Base-by-base conservation (phyloP, 1,140 invertebrate species). In the Drosophila paulistorum region DNA sequence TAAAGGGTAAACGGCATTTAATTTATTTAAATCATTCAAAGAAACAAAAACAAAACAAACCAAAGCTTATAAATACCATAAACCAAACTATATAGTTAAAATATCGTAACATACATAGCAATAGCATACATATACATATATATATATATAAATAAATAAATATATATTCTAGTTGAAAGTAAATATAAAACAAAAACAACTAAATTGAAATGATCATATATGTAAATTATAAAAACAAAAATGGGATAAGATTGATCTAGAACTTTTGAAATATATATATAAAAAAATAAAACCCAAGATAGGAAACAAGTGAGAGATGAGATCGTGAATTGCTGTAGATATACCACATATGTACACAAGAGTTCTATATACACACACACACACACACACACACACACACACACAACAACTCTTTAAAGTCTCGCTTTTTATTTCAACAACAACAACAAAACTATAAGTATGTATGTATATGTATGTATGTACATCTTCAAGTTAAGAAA, bases 1-100 rank as follows among this genome's bases (percentile, higher is more conserved):
- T 89, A 84, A 89, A 89, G 84, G 84, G 84, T 89, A 89, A 89
- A 89, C 68, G 81, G 84, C 84, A 89, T 89, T 89, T 89, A 89
- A 51, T 51, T 51, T 51, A 51, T 23, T 51, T 23, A 78, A 77
- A 64, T 86, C 83, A 89, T 80, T 77, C 67, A 35, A 26, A 60
- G 17, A 62, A 62, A 42, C 37, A 41, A 51, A 37, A 7, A 48
- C 17, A 17, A 17, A 17, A 17, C 17, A 65, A 57, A 68, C 59
- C 35, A 57, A 77, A 67, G 77, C 77, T 85, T 84, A 85, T 80
- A 84, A 84, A 83, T 83, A 82, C 71, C 81, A 84, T 83, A 76
- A 63, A 68, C 59, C 74, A 51, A 67, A 48, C 66, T 74, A 81
- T 75, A 59, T 81, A 81, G 62, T 57, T 81, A 81, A 86, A 82